Base-by-base conservation (phyloP, 1,140 invertebrate genomes). In the Drosophila sulfurigaster region DNA sequence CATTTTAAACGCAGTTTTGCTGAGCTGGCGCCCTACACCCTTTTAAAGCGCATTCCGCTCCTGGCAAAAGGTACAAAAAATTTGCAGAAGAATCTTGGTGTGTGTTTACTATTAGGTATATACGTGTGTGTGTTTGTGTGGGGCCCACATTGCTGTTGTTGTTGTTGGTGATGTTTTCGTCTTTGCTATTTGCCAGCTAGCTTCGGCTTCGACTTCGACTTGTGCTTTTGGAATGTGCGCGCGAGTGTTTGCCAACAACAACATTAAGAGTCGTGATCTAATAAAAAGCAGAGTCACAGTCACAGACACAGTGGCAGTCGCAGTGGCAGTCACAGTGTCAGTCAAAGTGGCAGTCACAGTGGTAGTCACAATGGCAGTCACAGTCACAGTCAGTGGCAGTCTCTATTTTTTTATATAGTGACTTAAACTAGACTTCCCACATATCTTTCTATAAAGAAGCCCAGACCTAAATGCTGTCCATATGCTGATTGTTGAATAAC, bases 241-340 rank as follows among this genome's bases (percentile, higher is more conserved):
- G 83, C 82, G 73, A 87, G 88, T 88, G 80, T 87, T 87, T 88
- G 80, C 83, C 59, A 88, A 87, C 83, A 88, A 80, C 63, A 88
- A 87, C 83, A 88, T 83, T 78, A 76, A 83, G 48, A 87, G 82
- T 87, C 83, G 83, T 87, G 83, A 87, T 87, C 83, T 82, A 88
- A 87, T 87, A 87, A 88, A 77, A 82, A 48, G 48, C 58, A 66
- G 69, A 79, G 59, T 68, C 82, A 81, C 62, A 76, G 62, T 59
- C 48, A 38, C 45, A 28, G 51, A 13, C 67, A 32, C 28, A 60
- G 56, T 20, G 16, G 2, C 16, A 20, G 16, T 20, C 16, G 1
- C 16, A 16, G 16, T 16, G 1, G 1, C 16, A 79, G 59, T 68
- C 82, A 81, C 57, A 76, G 57, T 59, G 43, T 25, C 45, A 28